These are phyloP conservation scores for Pristionchus mayeri DNA, from an alignment of 2,888 invertebrate species.

Conservation along the genomic window DNA sequence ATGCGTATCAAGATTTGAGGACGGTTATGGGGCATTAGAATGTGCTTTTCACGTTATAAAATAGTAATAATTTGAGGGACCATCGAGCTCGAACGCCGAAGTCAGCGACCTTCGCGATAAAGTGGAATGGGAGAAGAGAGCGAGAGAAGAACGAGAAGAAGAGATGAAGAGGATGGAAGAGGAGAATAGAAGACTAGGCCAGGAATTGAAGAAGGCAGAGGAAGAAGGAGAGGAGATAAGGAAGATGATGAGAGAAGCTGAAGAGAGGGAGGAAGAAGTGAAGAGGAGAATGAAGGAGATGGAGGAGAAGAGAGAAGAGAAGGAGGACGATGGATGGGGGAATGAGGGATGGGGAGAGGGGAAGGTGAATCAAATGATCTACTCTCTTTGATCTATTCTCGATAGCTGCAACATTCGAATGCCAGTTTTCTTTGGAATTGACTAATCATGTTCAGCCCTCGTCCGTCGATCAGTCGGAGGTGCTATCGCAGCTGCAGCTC, in stretches of 20 bases:
- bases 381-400: too few relatives aligned
- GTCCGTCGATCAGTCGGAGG: background rate
- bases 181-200: too few relatives aligned
- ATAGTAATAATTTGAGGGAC: background rate
- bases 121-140: background rate
- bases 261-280: background rate
- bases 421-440: background rate
- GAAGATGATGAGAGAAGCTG: too few relatives aligned
- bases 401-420: too few relatives aligned
- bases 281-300: background rate
- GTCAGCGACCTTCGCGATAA: background rate
- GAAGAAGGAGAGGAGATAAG: background rate
- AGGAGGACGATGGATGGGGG: background rate
- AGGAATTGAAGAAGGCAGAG: background rate
- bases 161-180: constrained; percentile 17
- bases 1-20: too few relatives aligned
- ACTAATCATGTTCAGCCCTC: background rate
- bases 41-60: background rate
- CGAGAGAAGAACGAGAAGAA: background rate
- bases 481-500: background rate
- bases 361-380: background rate
- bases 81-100: background rate
- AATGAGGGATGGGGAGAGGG: background rate
- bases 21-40: too few relatives aligned
- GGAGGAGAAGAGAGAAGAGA: background rate